These are phyloP conservation scores for Psylliodes chrysocephalus DNA, from an alignment of 2,888 invertebrate genomes.

Conservation along the genomic window DNA sequence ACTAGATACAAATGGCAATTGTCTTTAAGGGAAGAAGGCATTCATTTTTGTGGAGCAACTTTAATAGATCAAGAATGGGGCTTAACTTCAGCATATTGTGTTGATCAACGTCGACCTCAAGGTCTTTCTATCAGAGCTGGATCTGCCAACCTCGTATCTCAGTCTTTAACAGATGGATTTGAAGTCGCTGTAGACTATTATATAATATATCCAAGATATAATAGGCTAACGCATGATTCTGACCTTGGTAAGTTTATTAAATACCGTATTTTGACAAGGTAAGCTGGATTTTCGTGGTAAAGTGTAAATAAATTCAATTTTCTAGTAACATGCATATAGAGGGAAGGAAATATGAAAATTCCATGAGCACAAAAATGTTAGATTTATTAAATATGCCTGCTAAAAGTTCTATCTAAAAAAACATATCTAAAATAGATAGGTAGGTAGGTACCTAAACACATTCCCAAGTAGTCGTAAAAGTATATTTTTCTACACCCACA, in stretches of 20 bases:
- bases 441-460: no score
- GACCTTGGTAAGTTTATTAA: slow-evolving; percentile 4
- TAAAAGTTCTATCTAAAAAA: no score
- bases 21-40: slow-evolving; percentile 7
- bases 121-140: slow-evolving; percentile 17
- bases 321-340: no score
- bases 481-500: no score
- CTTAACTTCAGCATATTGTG: slow-evolving; percentile 20
- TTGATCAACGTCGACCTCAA: background rate
- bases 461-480: no score
- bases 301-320: no score
- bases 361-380: no score
- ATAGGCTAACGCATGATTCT: slow-evolving; percentile 5
- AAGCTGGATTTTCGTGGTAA: no score
- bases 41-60: slow-evolving; percentile 22
- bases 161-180: background rate
- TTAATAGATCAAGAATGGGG: slow-evolving; percentile 21
- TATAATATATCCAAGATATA: slow-evolving; percentile 5
- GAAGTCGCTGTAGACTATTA: background rate
- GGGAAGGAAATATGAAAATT: no score
- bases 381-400: no score
- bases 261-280: no score
- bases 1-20: background rate
- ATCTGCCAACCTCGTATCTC: background rate
- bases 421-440: no score